A percentile compares a stretch with the other conserved stretches of the same genome.
Conservation (phyloP, 35 echinoderm and acorn worm species). For the Acanthaster planci region DNA sequence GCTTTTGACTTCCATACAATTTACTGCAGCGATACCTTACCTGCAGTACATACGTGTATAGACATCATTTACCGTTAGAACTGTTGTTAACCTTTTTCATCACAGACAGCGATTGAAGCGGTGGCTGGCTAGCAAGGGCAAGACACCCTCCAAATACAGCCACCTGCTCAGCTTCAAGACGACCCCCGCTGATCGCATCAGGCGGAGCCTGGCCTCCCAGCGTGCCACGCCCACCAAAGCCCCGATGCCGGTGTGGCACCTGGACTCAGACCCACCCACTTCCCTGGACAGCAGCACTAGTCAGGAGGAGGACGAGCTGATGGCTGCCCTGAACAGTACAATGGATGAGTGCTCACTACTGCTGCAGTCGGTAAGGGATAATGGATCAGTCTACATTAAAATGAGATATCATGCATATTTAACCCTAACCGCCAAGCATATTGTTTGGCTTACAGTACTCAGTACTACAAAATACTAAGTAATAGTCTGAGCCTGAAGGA, state of each 20-base stretch:
- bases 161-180: conserved; percentile 49
- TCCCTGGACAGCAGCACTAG: neutral
- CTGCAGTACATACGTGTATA: neutral
- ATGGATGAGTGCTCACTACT: conserved; percentile 49
- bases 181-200: conserved; percentile 13
- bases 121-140: conserved; percentile 48
- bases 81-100: no score
- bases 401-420: no score
- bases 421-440: no score
- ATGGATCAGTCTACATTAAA: no score
- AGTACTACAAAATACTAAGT: no score
- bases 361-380: conserved; percentile 40
- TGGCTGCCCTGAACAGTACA: neutral
- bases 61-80: neutral
- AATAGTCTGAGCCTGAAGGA: no score
- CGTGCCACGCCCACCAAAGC: conserved; percentile 4
- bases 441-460: no score
- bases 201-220: neutral
- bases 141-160: conserved; percentile 46
- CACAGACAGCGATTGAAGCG: conserved; percentile 32
- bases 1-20: no score
- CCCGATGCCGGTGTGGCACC: neutral
- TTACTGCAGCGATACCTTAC: no score
- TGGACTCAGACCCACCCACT: neutral
- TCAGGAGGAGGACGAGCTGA: neutral